Conservation (phyloP, 2,888 invertebrate genomes). For the Oscheius onirici region DNA sequence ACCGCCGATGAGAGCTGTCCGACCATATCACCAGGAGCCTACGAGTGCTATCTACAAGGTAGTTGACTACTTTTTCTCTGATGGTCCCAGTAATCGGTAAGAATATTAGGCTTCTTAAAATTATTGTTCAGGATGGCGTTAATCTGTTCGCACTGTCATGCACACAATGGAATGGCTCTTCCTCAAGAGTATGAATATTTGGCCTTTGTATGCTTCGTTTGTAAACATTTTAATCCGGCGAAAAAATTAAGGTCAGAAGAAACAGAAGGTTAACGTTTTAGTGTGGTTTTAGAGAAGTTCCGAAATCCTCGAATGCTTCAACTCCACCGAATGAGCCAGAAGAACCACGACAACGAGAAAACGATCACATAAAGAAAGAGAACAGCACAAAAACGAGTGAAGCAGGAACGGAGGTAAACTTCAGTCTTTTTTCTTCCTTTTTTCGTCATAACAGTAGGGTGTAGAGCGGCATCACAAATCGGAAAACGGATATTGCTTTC, state of each 20-base stretch:
- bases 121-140: slow-evolving; percentile 82
- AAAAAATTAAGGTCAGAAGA: slow-evolving; percentile 43
- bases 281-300: not conserved
- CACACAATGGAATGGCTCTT: slow-evolving; percentile 90
- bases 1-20: slow-evolving; percentile 26
- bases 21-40: slow-evolving; percentile 77
- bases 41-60: slow-evolving; percentile 88
- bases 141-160: slow-evolving; percentile 87
- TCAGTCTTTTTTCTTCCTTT: too few species aligned
- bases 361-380: not conserved
- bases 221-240: slow-evolving; percentile 59
- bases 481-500: too few species aligned
- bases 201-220: slow-evolving; percentile 80
- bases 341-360: not conserved
- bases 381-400: not conserved
- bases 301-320: not conserved
- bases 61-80: slow-evolving; percentile 92
- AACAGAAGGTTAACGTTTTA: not conserved
- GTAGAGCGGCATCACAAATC: too few species aligned
- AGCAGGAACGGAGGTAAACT: slow-evolving; percentile 1
- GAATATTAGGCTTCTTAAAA: too few species aligned
- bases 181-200: slow-evolving; percentile 81
- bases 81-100: slow-evolving; percentile 87
- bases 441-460: too few species aligned
- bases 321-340: not conserved